Evolutionary conservation across 1,140 invertebrate genomes (phyloP), one percentile per base, ranked within the genome.

Genomic region (Homarus americanus): DNA sequence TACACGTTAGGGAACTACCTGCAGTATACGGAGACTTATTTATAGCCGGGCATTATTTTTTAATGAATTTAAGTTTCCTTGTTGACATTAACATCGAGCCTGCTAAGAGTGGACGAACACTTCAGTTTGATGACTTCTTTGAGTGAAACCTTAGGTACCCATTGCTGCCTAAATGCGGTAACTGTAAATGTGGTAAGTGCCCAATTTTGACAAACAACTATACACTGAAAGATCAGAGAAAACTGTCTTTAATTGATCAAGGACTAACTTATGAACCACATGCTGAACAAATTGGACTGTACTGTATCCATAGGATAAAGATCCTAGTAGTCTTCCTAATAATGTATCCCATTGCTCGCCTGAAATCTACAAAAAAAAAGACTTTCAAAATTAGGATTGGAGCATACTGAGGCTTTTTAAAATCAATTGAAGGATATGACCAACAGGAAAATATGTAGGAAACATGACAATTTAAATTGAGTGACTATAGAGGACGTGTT

Each of bases 151-250:
- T 58, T 12, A 28, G 44, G 84, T 0, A 86, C 66, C 2, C 34
- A 28, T 1, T 86, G 84, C 24, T 72, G 1, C 72, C 73, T 0
- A 87, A 82, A 79, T 91, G 88, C 28, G 79, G 88, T 2, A 79
- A 79, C 34, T 82, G 88, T 41, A 83, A 85, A 36, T 91, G 80
- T 72, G 79, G 88, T 17, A 91, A 89, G 53, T 89, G 87, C 63
- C 75, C 76, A 7, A 3, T 80, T 32, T 41, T 36, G 24, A 80
- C 40, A 15, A 78, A 85, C 28, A 85, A 83, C 0, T 91, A 91
- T 38, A 83, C 15, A n/a, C 2, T 89, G 5, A 89, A 89, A 36
- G 87, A 82, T 36, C 78, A 89, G 38, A 66, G 72, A 49, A 58
- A 91, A 58, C 44, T 91, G 32, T 38, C 63, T n/a, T 36, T 91